A percentile compares a stretch with the other conserved stretches of the same genome.
phyloP scores from a whole-genome alignment of 2,113 vertebrate genomes.

The Typhlomys cinereus region DNA sequence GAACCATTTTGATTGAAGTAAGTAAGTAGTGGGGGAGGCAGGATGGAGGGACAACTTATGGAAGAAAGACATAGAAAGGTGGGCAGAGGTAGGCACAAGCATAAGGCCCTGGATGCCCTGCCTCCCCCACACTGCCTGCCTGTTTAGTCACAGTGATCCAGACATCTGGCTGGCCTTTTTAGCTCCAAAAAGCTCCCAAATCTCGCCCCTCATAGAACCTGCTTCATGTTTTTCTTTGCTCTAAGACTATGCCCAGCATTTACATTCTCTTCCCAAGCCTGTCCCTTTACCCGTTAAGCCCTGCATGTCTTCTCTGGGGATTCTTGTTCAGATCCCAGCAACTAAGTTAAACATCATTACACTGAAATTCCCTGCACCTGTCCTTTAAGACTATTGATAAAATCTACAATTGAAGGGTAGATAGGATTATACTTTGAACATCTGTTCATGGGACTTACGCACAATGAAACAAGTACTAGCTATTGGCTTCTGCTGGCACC shows the following conservation, averaged over 20 bases:
- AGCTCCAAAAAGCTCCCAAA: not conserved
- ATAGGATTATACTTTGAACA: slow-evolving; percentile 4
- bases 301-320: not conserved
- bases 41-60: too few species aligned
- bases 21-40: too few species aligned
- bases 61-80: not conserved
- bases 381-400: not conserved
- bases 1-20: too few species aligned
- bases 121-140: too few species aligned
- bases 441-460: not conserved
- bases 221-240: not conserved
- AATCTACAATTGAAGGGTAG: not conserved
- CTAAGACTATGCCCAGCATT: not conserved
- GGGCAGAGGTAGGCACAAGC: not conserved
- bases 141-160: not conserved
- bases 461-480: not conserved
- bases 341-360: too few species aligned
- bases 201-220: not conserved
- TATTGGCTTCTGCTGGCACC: not conserved
- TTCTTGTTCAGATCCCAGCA: not conserved
- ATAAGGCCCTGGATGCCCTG: not conserved
- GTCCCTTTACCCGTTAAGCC: not conserved
- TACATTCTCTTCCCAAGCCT: not conserved
- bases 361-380: not conserved
- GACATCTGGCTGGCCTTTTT: not conserved